Evolutionary conservation across 2,113 vertebrate species (phyloP).

Genomic region (Phalacrocorax pelagicus): DNA sequence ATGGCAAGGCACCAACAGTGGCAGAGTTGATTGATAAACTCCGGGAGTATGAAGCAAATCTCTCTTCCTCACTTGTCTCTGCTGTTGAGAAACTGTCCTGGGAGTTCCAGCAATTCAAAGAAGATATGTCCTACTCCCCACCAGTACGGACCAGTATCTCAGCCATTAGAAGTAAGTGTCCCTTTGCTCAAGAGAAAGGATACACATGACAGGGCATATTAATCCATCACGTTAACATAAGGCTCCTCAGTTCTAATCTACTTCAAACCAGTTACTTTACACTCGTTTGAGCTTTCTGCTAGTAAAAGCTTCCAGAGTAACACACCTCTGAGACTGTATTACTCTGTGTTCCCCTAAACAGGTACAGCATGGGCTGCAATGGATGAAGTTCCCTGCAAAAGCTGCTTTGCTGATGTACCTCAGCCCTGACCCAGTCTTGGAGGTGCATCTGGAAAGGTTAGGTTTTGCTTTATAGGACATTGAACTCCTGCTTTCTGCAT

Average conservation of each 20-base stretch:
- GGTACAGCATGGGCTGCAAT: neutral
- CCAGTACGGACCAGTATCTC: too few species aligned
- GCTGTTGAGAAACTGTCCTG: too few species aligned
- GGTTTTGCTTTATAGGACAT: neutral
- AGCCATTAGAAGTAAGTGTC: too few species aligned
- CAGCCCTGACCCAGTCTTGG: neutral
- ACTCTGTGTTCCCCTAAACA: neutral
- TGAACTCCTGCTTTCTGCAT: neutral
- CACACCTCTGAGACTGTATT: neutral
- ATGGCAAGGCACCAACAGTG: too few species aligned
- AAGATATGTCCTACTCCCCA: too few species aligned
- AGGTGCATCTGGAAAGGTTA: neutral
- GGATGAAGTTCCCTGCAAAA: neutral
- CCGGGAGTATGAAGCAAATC: too few species aligned
- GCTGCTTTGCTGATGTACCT: neutral
- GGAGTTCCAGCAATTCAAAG: too few species aligned
- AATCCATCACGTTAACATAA: neutral
- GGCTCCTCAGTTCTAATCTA: neutral
- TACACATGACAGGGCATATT: neutral
- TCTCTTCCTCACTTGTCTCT: too few species aligned
- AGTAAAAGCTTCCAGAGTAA: neutral
- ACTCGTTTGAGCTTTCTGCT: neutral
- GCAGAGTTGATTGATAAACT: too few species aligned
- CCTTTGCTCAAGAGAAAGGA: too few species aligned
- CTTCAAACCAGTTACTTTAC: conserved; percentile 6